phyloP scores from a whole-genome alignment of 2,113 vertebrate species.

The Rissa tridactyla region DNA sequence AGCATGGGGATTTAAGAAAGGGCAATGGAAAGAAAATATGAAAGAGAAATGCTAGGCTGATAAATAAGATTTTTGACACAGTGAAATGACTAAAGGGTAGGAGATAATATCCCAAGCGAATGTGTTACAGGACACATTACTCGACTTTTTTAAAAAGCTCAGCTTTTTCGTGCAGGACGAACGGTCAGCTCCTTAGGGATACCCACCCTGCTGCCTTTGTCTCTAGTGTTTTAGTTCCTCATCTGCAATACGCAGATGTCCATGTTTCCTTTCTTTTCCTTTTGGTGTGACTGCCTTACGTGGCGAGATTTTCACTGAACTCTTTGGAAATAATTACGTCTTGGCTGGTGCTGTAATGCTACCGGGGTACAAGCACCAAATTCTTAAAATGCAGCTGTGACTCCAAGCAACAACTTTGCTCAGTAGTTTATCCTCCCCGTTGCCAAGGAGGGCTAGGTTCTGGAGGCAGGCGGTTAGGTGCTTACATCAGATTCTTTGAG shows the following conservation, averaged over 20 bases:
- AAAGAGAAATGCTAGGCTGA: background rate
- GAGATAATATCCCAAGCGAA: background rate
- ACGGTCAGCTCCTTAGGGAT: background rate
- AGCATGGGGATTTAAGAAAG: background rate
- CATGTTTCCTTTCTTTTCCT: background rate
- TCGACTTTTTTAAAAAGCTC: background rate
- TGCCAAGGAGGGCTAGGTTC: background rate
- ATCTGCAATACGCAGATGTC: background rate
- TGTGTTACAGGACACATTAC: background rate
- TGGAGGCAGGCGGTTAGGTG: background rate
- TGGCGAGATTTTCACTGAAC: background rate
- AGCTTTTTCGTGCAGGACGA: background rate
- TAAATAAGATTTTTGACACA: background rate
- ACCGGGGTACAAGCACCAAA: fast-evolving
- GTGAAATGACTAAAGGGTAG: background rate
- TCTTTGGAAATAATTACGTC: background rate
- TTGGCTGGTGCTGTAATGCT: background rate
- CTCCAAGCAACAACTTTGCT: background rate
- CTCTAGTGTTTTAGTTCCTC: background rate
- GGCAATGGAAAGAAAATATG: background rate
- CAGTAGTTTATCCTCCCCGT: background rate
- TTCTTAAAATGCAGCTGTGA: background rate
- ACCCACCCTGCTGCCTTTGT: background rate
- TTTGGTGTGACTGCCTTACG: background rate
- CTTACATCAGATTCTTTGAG: background rate